Evolutionary conservation across 2,113 vertebrate genomes (phyloP), one percentile per base, ranked within the genome.

Genomic region (Peromyscus maniculatus): DNA sequence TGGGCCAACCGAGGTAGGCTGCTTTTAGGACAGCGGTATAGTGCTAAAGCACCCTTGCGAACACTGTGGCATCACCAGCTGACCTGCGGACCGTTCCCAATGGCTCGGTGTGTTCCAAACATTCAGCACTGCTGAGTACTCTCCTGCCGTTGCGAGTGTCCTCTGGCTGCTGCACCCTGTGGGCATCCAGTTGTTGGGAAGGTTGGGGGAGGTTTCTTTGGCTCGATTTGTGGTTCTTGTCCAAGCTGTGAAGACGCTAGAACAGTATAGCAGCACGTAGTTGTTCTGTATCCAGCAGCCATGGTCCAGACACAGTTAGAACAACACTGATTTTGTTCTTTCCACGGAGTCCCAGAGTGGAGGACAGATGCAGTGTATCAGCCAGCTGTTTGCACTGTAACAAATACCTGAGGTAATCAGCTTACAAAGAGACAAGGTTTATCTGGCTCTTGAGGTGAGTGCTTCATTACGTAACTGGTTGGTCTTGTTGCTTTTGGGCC

Each of bases 1-100:
- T 1, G 99, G 99, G 43, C 99, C 99, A 91, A 99, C 99, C 0
- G 99, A 99, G 99, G 99, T 99, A 98, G 98, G 19, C 52, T 0
- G 22, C 67, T 69, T 24, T 6, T 7, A 15, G 21, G 67, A 87
- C 26, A 91, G 62, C 46, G 15, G 12, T 36, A 26, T 12, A 33
- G 26, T 24, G 26, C 36, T 24, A n/a, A 69, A 39, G 62, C 17
- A 69, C 49, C 31, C 11, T 21, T 46, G 31, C 0, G 36, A 16
- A 75, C 59, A 69, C 31, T 52, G 8, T 28, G 1, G 3, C 19
- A 10, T 59, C 19, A 22, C 13, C 33, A 22, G 0, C 22, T 16
- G 5, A 16, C 46, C 72, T 39, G 2, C 1, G 26, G 33, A 24
- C 89, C 36, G 74, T 64, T 46, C 55, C 64, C 12, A 49, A 10